These are phyloP conservation scores for Borostomias antarcticus DNA, from an alignment of 2,797 vertebrate species.

Conservation along the genomic window DNA sequence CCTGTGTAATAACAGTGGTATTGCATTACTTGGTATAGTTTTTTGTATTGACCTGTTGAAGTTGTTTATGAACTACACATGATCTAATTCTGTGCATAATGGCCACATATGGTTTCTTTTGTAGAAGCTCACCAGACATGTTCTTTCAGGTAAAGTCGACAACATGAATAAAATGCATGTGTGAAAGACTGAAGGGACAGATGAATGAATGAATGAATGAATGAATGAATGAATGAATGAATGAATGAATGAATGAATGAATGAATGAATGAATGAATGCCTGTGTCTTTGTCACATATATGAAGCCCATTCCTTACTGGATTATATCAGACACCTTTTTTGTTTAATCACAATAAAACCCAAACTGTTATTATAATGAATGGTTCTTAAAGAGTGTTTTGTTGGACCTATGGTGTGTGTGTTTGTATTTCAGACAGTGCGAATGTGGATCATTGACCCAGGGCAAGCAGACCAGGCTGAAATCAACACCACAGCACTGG, in stretches of 20 bases:
- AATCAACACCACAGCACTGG: constrained; percentile 13
- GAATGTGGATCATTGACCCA: constrained; percentile 26
- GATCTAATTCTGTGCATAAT: neutral
- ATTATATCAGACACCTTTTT: neutral
- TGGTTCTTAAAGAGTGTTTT: neutral
- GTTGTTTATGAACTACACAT: neutral
- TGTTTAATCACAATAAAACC: neutral
- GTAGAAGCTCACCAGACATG: neutral
- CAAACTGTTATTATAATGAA: neutral
- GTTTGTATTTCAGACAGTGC: constrained; percentile 6
- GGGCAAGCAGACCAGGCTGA: constrained; percentile 11
- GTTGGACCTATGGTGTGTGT: neutral
- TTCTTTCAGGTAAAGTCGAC: neutral
- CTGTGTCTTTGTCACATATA: neutral
- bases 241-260: neutral
- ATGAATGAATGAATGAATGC: neutral
- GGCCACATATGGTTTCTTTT: neutral
- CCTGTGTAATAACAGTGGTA: neutral
- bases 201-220: neutral
- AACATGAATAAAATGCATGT: neutral
- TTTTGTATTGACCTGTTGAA: too few species aligned
- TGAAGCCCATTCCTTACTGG: neutral
- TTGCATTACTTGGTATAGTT: too few species aligned
- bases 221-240: neutral
- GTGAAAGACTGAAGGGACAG: neutral